Evolutionary conservation across 2,113 vertebrate genomes (phyloP), one percentile per base, ranked within the genome.

Genomic region (human (Homo sapiens)): DNA sequence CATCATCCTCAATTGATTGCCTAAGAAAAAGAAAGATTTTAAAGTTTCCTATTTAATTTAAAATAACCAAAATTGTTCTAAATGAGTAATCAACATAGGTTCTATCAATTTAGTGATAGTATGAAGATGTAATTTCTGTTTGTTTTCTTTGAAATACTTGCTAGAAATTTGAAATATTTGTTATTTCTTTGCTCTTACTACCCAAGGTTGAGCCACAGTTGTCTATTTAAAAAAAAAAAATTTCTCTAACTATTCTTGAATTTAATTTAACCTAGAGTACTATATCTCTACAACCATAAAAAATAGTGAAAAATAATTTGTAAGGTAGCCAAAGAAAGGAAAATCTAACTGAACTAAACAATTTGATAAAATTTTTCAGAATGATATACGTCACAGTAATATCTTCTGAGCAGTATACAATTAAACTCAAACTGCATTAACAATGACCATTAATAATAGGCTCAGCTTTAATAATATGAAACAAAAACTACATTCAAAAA

Each of bases 161-260:
- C 40, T 66, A 87, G 20, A 43, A 83, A 87, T 97, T 17, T 79
- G 22, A 92, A 95, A 66, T 82, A 4, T 78, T 78, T 94, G 35
- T 82, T 27, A 93, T 86, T 27, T 48, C 16, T 70, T 22, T 17
- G 2, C 20, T 89, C n/a, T 61, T 78, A n/a, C 11, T 40, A 10
- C n/a, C 25, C 27, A 80, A 25, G 1, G 0, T 25, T 40, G 12
- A 85, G 18, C 27, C 40, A 80, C 27, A 88, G 95, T 66, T 66
- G 5, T 66, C 9, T 66, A 55, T 55, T 70, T 55, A 2, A 48
- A 81, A 91, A 85, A 76, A 38, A 48, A 35, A 68, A 25, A 12
- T 40, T 3, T 40, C 40, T 68, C 12, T 52, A 27, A 75, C 80
- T 94, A n/a, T 82, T 82, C 52, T 70, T 90, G 4, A 80, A 83